Base-by-base conservation (phyloP, 2,888 invertebrate genomes). In the Standfussiana lucernea region DNA sequence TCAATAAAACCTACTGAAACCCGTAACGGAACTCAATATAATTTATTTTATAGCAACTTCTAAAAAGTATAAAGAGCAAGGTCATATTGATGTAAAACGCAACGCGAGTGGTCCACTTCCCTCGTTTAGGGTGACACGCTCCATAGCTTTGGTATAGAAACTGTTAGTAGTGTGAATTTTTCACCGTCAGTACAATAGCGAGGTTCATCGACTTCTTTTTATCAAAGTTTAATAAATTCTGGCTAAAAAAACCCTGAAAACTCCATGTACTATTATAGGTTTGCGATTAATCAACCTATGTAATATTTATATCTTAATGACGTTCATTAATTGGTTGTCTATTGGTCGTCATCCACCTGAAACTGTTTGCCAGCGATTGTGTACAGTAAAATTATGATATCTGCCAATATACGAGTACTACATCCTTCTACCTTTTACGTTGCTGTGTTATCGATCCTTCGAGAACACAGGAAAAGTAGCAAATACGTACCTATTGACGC, bases 51-150 rank as follows among this genome's bases (percentile, higher is more conserved):
- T 65, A 24, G 40, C 50, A 65, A 50, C 7, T 50, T 66, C 59
- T 59, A 10, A 47, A 64, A 77, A 35, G 47, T 67, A 62, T 73
- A n/a, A 73, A 82, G 68, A 72, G 68, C 61, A 47, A 81, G 69
- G 66, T 77, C 72, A 28, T 82, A 77, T 72, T 69, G 68, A 45
- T 77, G 66, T 56, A 53, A 62, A 53, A 53, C 78, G 45, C n/a
- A 64, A 64, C n/a, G 35, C 53, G 69, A 61, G 24, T 66, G 56
- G 35, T 69, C 72, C 65, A 45, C 40, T 61, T 77, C 62, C 21
- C 32, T 45, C 53, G 28, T 65, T 45, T 47, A 64, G 79, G 74
- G 71, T 61, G 65, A 75, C 82, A 79, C 72, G 83, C 75, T 83
- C 69, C 82, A 72, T 72, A 75, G 65, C 47, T 65, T 69, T 69